Evolutionary conservation across 2,888 invertebrate genomes (phyloP).

Genomic region (Salticus scenicus): DNA sequence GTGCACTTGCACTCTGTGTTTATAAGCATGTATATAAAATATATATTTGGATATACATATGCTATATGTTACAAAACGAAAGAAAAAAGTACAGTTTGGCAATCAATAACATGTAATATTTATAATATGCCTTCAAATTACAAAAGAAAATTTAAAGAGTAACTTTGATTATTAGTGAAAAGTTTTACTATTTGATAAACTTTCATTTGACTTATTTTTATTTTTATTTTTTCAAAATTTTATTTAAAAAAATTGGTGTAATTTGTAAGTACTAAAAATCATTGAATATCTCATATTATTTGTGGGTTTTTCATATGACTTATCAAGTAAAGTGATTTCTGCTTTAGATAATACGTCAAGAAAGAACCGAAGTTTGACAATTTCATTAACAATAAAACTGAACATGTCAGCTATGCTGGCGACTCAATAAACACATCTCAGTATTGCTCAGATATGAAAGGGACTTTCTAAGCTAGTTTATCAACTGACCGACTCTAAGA

Average conservation of each 20-base stretch:
- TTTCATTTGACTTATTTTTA: too few relatives aligned
- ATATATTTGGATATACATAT: not conserved
- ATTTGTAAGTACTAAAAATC: too few relatives aligned
- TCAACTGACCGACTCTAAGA: constrained; percentile 10
- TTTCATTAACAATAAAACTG: constrained; percentile 23
- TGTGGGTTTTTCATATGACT: constrained; percentile 61
- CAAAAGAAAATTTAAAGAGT: too few relatives aligned
- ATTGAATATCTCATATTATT: too few relatives aligned
- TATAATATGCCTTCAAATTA: too few relatives aligned
- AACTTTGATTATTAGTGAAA: too few relatives aligned
- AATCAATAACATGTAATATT: too few relatives aligned
- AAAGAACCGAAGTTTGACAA: constrained; percentile 24
- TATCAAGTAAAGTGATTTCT: constrained; percentile 31
- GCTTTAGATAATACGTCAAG: constrained; percentile 15
- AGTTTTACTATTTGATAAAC: too few relatives aligned
- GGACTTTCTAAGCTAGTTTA: constrained; percentile 25
- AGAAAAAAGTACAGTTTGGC: not conserved
- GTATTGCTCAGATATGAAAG: constrained; percentile 29
- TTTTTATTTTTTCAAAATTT: too few relatives aligned
- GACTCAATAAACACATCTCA: constrained; percentile 30
- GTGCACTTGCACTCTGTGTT: not conserved
- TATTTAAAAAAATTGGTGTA: too few relatives aligned
- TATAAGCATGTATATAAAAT: not conserved
- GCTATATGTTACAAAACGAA: not conserved
- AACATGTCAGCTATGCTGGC: constrained; percentile 13